Percentiles rank a stretch among this genome's conserved stretches.
Evolutionary conservation across 2,113 vertebrate species (phyloP).

Genomic region (Hipposideros armiger): DNA sequence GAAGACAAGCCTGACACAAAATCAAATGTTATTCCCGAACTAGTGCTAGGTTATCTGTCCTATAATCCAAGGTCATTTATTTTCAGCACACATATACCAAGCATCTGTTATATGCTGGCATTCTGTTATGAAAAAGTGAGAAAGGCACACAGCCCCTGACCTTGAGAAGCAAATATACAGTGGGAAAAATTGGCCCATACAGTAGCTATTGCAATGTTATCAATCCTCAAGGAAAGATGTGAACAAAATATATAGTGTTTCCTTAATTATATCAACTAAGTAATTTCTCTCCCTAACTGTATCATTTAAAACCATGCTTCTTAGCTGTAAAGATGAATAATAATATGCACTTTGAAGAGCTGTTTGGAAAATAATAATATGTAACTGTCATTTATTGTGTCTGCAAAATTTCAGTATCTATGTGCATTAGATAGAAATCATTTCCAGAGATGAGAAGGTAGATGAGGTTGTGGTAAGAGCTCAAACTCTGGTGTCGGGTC

Average conservation of each 20-base stretch:
- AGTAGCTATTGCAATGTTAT: background rate
- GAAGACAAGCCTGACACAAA: background rate
- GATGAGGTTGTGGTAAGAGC: background rate
- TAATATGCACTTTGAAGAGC: background rate
- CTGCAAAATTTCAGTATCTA: background rate
- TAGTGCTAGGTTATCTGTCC: background rate
- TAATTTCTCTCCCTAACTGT: background rate
- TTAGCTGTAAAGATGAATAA: background rate
- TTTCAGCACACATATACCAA: background rate
- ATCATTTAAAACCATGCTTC: background rate
- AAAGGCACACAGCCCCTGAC: background rate
- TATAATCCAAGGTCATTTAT: background rate
- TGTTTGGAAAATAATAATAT: slow-evolving; percentile 32
- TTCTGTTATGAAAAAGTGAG: background rate
- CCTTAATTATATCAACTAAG: background rate
- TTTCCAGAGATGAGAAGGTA: background rate
- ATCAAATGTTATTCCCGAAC: background rate
- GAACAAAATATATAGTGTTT: background rate
- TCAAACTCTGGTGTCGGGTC: background rate
- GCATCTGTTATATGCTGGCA: background rate
- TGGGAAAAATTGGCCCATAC: background rate
- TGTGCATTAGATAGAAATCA: background rate
- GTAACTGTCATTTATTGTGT: background rate
- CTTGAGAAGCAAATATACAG: background rate
- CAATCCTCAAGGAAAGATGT: background rate